A percentile compares a stretch with the other conserved stretches of the same genome.
phyloP scores from a whole-genome alignment of 2,888 invertebrate genomes.

The Limenitis camilla region DNA sequence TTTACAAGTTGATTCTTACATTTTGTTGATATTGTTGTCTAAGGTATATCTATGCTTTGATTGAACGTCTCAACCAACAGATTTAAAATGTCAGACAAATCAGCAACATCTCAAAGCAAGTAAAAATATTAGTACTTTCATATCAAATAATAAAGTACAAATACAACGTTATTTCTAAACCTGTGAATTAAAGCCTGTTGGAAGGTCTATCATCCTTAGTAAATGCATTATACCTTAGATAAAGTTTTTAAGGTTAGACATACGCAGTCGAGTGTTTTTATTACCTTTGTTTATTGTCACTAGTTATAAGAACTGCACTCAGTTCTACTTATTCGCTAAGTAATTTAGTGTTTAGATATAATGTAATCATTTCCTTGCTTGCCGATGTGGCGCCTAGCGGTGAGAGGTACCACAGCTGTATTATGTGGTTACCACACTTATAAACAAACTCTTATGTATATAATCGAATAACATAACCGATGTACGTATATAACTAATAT shows the following conservation, averaged over 20 bases:
- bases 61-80: too few relatives aligned
- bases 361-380: conserved; percentile 18
- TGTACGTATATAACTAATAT: too few relatives aligned
- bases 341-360: conserved; percentile 25
- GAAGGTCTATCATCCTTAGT: too few relatives aligned
- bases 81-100: too few relatives aligned
- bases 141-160: too few relatives aligned
- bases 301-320: conserved; percentile 14
- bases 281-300: conserved; percentile 8
- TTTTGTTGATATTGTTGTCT: not conserved
- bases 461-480: conserved; percentile 5
- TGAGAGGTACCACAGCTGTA: conserved; percentile 10
- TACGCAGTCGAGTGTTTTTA: conserved; percentile 9
- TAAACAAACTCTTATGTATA: conserved; percentile 17
- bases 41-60: too few relatives aligned
- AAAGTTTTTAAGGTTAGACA: not conserved
- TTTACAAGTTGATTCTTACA: not conserved
- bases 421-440: conserved; percentile 8
- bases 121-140: too few relatives aligned
- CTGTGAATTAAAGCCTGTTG: too few relatives aligned
- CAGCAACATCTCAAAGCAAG: too few relatives aligned
- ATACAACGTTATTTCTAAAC: too few relatives aligned
- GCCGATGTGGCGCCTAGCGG: conserved; percentile 18
- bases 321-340: conserved; percentile 19
- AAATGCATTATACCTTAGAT: too few relatives aligned